These are phyloP conservation scores for Leptodactylus fallax DNA, from an alignment of 2,797 vertebrate genomes.

Conservation along the genomic window DNA sequence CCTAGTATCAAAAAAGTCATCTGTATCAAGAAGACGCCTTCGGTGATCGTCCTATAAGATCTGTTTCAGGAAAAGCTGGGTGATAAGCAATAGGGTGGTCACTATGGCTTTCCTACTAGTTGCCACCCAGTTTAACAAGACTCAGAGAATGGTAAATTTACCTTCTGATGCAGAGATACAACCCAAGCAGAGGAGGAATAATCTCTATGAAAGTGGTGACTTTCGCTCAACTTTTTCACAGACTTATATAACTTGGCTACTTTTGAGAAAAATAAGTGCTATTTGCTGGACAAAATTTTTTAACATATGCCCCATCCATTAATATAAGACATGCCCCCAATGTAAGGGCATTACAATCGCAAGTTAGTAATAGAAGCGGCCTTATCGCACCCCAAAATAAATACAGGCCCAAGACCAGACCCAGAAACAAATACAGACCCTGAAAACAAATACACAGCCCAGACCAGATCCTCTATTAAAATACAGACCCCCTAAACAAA, in stretches of 20 bases:
- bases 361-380: no score
- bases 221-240: background rate
- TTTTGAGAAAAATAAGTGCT: background rate
- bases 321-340: no score
- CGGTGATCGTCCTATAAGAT: background rate
- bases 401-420: background rate
- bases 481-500: background rate
- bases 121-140: background rate
- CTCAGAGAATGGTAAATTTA: background rate
- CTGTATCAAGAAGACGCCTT: background rate
- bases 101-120: no score
- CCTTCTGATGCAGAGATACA: background rate
- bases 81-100: background rate
- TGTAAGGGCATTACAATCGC: no score
- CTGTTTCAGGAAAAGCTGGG: background rate
- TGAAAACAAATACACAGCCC: background rate
- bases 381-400: background rate
- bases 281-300: background rate
- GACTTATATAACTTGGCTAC: background rate
- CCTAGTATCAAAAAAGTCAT: background rate
- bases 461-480: background rate
- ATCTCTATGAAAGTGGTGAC: background rate
- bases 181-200: background rate
- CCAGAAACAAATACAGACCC: background rate
- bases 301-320: background rate